These are phyloP conservation scores for Synanthedon tipuliformis DNA, from an alignment of 2,888 invertebrate species.

Conservation along the genomic window DNA sequence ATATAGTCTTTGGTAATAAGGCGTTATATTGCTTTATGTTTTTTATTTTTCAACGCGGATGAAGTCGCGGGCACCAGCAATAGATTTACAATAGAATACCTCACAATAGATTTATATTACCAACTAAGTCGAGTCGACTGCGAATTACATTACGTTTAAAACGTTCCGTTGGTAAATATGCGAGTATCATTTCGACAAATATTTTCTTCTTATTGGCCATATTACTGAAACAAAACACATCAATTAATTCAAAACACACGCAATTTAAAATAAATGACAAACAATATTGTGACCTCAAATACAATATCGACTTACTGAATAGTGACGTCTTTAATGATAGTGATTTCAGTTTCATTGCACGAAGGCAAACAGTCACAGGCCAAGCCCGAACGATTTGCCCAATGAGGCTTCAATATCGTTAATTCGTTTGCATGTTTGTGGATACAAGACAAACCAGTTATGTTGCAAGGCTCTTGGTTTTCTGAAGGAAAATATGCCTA, in stretches of 20 bases:
- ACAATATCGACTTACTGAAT: conserved; percentile 22
- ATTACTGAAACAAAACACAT: conserved; percentile 14
- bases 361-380: conserved; percentile 78
- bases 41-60: no score
- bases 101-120: conserved; percentile 32
- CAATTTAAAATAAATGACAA: no score
- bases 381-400: conserved; percentile 73
- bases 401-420: conserved; percentile 74
- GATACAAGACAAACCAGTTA: conserved; percentile 75
- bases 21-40: no score
- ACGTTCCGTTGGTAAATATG: conserved; percentile 72
- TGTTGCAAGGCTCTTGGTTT: conserved; percentile 67
- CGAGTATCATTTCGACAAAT: conserved; percentile 62
- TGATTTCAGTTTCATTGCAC: conserved; percentile 78
- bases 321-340: conserved; percentile 70
- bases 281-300: not conserved
- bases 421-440: conserved; percentile 71
- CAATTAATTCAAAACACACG: not conserved
- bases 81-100: no score
- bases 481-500: conserved; percentile 26
- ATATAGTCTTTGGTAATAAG: no score
- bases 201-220: conserved; percentile 51
- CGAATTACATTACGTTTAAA: conserved; percentile 75
- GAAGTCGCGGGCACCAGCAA: no score
- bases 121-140: conserved; percentile 74